Percentiles rank a stretch among this genome's conserved stretches.
phyloP scores from a whole-genome alignment of 2,797 vertebrate species.

The Danio tinwini region DNA sequence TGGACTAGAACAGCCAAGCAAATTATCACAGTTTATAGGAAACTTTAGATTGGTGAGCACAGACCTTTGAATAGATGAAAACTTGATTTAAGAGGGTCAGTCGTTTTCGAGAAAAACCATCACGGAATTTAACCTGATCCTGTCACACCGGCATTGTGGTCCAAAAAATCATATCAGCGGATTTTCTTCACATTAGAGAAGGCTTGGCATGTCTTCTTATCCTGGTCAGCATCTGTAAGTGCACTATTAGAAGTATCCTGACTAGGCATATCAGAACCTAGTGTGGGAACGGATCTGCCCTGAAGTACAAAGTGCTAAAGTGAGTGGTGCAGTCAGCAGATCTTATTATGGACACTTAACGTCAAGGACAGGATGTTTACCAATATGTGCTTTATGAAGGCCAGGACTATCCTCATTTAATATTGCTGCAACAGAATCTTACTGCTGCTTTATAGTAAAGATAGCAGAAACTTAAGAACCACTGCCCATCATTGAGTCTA shows the following conservation, averaged over 20 bases:
- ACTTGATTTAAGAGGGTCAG: conserved; percentile 20
- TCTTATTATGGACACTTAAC: conserved; percentile 15
- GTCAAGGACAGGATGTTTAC: conserved; percentile 23
- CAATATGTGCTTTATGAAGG: conserved; percentile 4
- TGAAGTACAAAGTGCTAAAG: background rate
- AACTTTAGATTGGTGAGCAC: background rate
- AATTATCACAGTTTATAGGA: background rate
- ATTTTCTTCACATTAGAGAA: background rate
- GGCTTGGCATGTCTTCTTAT: conserved; percentile 1
- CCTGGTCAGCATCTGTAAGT: conserved; percentile 25
- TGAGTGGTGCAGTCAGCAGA: conserved; percentile 22
- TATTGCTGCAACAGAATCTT: background rate
- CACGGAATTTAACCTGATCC: background rate
- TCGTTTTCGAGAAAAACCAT: conserved; percentile 4
- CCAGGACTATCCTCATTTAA: background rate
- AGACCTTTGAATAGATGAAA: background rate
- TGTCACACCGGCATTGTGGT: background rate
- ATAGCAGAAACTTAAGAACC: background rate
- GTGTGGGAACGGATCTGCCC: conserved; percentile 2
- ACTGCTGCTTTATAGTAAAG: background rate
- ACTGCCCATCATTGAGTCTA: no score
- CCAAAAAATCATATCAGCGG: background rate
- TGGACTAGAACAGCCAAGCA: background rate
- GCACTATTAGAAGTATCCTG: conserved; percentile 1
- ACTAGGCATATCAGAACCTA: conserved; percentile 7